These are phyloP conservation scores for Theodoxus fluviatilis DNA, from an alignment of 2,888 invertebrate species.

Conservation along the genomic window DNA sequence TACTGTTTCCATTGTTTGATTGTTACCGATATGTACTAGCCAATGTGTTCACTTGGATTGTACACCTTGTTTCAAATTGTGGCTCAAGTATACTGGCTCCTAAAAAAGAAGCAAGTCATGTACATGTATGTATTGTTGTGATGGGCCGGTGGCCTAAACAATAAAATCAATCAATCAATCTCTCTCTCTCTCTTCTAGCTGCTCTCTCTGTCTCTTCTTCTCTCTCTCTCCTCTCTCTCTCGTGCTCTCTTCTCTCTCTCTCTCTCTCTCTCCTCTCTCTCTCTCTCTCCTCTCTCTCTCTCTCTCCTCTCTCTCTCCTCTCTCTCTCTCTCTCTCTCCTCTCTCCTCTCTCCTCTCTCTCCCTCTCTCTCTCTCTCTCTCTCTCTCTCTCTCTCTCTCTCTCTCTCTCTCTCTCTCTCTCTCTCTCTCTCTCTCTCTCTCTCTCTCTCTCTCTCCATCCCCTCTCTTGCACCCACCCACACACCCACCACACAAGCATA, in stretches of 20 bases:
- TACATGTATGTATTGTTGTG: too few relatives aligned
- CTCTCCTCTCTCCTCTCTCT: not conserved
- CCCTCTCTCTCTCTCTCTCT: constrained; percentile 7
- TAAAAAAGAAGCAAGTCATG: too few relatives aligned
- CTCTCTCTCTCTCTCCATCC: constrained; percentile 11
- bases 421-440: constrained; percentile 12
- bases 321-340: not conserved
- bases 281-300: not conserved
- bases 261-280: constrained; percentile 20
- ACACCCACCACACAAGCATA: not conserved
- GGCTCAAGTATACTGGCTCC: too few relatives aligned
- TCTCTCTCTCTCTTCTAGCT: not conserved
- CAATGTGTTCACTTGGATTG: too few relatives aligned
- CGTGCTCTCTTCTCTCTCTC: too few relatives aligned
- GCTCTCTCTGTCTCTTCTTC: constrained; percentile 10
- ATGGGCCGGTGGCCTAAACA: too few relatives aligned
- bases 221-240: constrained; percentile 19
- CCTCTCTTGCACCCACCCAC: not conserved
- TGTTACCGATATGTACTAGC: too few relatives aligned
- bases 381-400: not conserved
- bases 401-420: constrained; percentile 1
- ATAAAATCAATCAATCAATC: too few relatives aligned
- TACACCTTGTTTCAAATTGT: too few relatives aligned
- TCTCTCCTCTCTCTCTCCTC: not conserved
- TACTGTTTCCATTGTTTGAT: too few relatives aligned